These are phyloP conservation scores for Gobionotothen gibberifrons DNA, from an alignment of 2,797 vertebrate species.

Conservation along the genomic window DNA sequence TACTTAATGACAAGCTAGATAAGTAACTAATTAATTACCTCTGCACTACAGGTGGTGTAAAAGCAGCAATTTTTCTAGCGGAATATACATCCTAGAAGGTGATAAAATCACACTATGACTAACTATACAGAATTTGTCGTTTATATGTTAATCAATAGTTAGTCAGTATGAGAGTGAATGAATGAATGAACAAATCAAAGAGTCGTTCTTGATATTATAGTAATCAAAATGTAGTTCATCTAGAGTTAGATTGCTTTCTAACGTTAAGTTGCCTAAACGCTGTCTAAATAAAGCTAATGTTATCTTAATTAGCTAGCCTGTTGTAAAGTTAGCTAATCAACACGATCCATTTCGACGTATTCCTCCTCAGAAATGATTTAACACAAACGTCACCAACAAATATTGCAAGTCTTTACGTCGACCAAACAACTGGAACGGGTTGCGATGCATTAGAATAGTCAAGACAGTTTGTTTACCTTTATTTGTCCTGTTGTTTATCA, in stretches of 20 bases:
- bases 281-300: neutral
- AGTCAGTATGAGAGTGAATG: neutral
- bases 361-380: neutral
- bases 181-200: neutral
- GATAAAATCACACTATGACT: neutral
- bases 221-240: neutral
- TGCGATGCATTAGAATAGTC: accelerated
- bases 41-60: neutral
- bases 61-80: neutral
- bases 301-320: neutral
- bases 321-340: constrained; percentile 13
- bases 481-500: constrained; percentile 31
- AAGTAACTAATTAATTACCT: neutral
- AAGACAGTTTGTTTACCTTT: constrained; percentile 39
- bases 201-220: neutral
- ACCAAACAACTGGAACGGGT: neutral
- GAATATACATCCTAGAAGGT: neutral
- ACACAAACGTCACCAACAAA: no score
- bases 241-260: neutral
- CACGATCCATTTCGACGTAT: neutral
- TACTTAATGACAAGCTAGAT: neutral
- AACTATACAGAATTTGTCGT: neutral
- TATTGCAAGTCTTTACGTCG: neutral
- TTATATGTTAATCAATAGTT: neutral
- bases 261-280: neutral